phyloP scores from a whole-genome alignment of 2,888 invertebrate species.

The Erebia aethiops region DNA sequence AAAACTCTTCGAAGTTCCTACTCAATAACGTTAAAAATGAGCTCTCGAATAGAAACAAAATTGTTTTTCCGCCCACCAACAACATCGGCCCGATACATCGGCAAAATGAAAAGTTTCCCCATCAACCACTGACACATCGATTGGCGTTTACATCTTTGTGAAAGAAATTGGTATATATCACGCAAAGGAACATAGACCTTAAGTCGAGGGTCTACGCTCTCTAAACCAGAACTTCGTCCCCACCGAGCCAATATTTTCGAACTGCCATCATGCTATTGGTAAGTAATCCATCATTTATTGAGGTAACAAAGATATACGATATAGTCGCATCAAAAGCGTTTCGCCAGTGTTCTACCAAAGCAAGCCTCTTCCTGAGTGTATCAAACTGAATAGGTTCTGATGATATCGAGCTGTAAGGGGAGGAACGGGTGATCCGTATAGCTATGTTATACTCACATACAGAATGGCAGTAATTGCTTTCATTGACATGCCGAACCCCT shows the following conservation, averaged over 20 bases:
- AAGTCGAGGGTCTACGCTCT: conserved; percentile 50
- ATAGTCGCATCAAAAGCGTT: conserved; percentile 45
- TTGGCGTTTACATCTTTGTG: conserved; percentile 79
- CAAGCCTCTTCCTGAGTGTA: conserved; percentile 40
- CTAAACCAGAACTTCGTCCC: conserved; percentile 56
- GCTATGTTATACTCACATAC: conserved; percentile 47
- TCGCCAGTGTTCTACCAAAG: conserved; percentile 37
- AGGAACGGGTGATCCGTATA: conserved; percentile 44
- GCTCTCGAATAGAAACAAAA: conserved; percentile 73
- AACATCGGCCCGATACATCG: conserved; percentile 63
- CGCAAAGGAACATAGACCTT: conserved; percentile 67
- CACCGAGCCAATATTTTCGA: conserved; percentile 62
- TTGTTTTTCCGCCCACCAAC: conserved; percentile 70
- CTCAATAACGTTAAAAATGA: conserved; percentile 78
- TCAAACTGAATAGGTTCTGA: conserved; percentile 52
- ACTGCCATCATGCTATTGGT: conserved; percentile 68
- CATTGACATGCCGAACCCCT: conserved; percentile 70
- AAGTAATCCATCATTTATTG: conserved; percentile 73
- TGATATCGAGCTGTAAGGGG: conserved; percentile 52
- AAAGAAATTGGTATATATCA: conserved; percentile 66
- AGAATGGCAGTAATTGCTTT: conserved; percentile 71
- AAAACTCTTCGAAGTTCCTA: conserved; percentile 56
- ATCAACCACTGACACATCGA: conserved; percentile 78
- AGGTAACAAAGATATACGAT: conserved; percentile 62
- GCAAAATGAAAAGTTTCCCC: conserved; percentile 79